Conservation (phyloP, 2,113 vertebrate species). For the Microtus richardsoni region DNA sequence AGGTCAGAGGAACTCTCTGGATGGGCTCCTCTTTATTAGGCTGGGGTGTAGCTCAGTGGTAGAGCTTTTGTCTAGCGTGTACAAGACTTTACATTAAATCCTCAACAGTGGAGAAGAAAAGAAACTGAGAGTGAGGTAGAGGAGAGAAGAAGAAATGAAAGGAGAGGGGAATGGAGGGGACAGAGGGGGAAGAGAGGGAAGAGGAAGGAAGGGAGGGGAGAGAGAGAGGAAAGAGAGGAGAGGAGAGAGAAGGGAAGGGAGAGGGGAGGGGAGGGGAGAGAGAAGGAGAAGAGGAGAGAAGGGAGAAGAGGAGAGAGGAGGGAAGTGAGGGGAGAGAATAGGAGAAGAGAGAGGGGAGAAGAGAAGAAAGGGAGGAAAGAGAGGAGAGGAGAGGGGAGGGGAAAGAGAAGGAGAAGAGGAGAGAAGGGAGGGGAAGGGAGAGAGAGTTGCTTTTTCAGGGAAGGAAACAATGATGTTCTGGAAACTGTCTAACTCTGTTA, state of each 20-base stretch:
- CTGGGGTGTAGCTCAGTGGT: not conserved
- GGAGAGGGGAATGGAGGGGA: not conserved
- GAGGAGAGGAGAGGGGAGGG: not conserved
- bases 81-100: not conserved
- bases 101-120: not conserved
- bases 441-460: not conserved
- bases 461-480: not conserved
- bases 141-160: not conserved
- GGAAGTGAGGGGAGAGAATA: not conserved
- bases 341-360: too few species aligned
- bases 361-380: not conserved
- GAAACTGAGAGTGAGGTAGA: not conserved
- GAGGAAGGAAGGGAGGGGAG: not conserved
- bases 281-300: too few species aligned
- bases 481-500: not conserved
- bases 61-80: not conserved
- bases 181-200: not conserved
- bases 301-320: too few species aligned
- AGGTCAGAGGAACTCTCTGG: not conserved
- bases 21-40: not conserved
- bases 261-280: not conserved
- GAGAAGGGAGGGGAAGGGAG: not conserved
- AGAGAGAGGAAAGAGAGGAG: too few species aligned
- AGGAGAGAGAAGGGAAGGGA: too few species aligned
- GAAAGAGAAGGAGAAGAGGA: not conserved